Conservation (phyloP, 1,140 invertebrate genomes). For the Dreissena rostriformis region DNA sequence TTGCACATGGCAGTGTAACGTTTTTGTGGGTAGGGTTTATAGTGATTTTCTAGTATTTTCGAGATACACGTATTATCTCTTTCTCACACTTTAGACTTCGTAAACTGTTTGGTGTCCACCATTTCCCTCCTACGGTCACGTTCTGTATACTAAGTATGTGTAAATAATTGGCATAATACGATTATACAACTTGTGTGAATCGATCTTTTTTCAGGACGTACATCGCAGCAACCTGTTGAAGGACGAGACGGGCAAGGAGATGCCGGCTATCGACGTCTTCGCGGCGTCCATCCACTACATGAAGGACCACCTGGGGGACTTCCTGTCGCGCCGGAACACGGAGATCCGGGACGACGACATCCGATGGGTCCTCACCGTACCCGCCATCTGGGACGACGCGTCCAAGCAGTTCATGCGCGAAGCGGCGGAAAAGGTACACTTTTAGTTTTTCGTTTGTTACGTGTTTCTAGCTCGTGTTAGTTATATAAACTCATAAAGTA, state of each 20-base stretch:
- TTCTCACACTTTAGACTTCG: no score
- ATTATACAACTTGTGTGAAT: not conserved
- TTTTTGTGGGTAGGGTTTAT: no score
- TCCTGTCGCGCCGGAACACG: not conserved
- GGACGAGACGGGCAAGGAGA: conserved; percentile 12
- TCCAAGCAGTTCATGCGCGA: conserved; percentile 60
- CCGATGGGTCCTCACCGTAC: conserved; percentile 40
- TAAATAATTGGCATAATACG: no score
- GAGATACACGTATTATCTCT: not conserved
- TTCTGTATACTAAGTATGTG: not conserved
- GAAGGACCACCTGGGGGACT: conserved; percentile 2
- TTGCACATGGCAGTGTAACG: no score
- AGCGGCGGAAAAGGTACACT: conserved; percentile 53
- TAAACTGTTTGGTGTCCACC: not conserved
- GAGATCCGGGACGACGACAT: conserved; percentile 22
- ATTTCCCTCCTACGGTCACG: not conserved
- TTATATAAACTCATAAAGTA: not conserved
- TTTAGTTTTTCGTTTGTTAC: not conserved
- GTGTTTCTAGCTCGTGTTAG: not conserved
- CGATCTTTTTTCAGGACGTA: not conserved
- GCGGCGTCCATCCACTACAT: conserved; percentile 11
- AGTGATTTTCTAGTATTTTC: no score
- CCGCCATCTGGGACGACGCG: conserved; percentile 47
- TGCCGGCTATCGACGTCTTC: conserved; percentile 33
- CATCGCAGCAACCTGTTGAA: conserved; percentile 13